These are phyloP conservation scores for Elaphurus davidianus DNA, from an alignment of 2,113 vertebrate genomes.

Conservation along the genomic window DNA sequence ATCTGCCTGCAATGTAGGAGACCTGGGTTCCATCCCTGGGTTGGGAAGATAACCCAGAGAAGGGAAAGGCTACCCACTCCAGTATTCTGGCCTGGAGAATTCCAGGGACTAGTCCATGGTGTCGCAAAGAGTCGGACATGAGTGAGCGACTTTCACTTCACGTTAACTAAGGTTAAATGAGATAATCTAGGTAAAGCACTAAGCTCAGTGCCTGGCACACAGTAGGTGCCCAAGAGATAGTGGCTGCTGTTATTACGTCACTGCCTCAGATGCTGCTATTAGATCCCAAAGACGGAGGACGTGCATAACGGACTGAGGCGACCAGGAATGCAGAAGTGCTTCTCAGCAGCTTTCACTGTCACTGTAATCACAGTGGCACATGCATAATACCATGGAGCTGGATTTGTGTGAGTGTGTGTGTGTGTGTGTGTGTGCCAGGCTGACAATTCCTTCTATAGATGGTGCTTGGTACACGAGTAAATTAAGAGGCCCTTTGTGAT, in stretches of 20 bases:
- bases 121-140: background rate
- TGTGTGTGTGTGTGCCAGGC: background rate
- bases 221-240: background rate
- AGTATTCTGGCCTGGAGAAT: background rate
- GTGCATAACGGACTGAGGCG: rapidly evolving
- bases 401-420: background rate
- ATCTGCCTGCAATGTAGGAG: background rate
- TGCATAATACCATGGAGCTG: rapidly evolving
- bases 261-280: rapidly evolving
- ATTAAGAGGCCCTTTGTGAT: background rate
- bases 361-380: rapidly evolving
- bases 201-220: background rate
- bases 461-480: background rate
- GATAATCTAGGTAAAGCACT: too few relatives aligned
- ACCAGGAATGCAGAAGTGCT: background rate
- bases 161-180: too few relatives aligned
- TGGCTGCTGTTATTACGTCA: background rate
- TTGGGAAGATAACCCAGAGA: background rate
- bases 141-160: background rate
- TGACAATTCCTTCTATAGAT: rapidly evolving
- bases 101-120: background rate
- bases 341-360: background rate
- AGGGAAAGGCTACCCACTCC: background rate
- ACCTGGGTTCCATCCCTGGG: background rate
- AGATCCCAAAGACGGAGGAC: background rate